Percentiles rank a stretch among this genome's conserved stretches.
Evolutionary conservation across 2,888 invertebrate genomes (phyloP).

Genomic region (Lycophotia porphyrea): DNA sequence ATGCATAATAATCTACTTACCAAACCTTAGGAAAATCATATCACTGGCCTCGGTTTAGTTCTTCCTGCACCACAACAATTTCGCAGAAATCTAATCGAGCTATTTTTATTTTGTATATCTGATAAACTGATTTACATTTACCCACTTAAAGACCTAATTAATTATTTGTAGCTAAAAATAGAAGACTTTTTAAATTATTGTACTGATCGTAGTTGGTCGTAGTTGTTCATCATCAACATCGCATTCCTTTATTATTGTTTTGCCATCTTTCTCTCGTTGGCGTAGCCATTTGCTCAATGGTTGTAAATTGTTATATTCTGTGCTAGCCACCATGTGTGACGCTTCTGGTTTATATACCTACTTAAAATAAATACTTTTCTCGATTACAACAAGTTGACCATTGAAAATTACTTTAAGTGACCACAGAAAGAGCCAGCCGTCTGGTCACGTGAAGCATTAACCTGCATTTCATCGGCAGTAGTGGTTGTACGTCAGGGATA

Average conservation of each 20-base stretch:
- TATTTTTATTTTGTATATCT: slow-evolving; percentile 43
- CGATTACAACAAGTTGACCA: background rate
- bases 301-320: background rate
- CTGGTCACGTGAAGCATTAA: too few species aligned
- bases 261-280: background rate
- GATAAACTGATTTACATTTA: slow-evolving; percentile 31
- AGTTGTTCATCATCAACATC: background rate
- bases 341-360: background rate
- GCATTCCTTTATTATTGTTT: background rate
- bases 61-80: slow-evolving; percentile 3
- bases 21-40: background rate
- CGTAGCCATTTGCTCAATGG: background rate
- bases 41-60: slow-evolving; percentile 9
- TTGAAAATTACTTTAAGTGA: background rate
- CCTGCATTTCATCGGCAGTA: background rate
- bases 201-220: background rate
- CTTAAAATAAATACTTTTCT: background rate
- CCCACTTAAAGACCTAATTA: slow-evolving; percentile 4
- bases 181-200: background rate
- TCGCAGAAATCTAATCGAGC: slow-evolving; percentile 36
- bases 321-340: background rate
- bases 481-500: background rate
- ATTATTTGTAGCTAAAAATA: slow-evolving; percentile 42
- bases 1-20: background rate
- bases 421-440: background rate